Conservation (phyloP, 1,140 invertebrate species). For the Mercenaria mercenaria region DNA sequence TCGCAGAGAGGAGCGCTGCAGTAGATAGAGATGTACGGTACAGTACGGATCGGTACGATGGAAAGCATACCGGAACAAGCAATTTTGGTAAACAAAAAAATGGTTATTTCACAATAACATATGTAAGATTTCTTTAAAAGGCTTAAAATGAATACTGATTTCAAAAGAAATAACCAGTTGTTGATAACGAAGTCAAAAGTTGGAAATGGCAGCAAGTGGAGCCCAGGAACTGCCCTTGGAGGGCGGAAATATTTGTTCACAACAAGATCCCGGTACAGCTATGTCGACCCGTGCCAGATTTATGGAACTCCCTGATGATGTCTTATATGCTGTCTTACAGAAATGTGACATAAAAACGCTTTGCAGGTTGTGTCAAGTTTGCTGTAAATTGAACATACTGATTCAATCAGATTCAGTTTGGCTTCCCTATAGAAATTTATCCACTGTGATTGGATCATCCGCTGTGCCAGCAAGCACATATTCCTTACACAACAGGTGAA, state of each 20-base stretch:
- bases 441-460: background rate
- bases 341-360: conserved; percentile 73
- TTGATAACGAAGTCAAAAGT: background rate
- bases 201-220: background rate
- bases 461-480: background rate
- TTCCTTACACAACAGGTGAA: background rate
- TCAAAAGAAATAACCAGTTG: background rate
- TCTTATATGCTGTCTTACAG: conserved; percentile 74
- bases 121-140: conserved; percentile 22
- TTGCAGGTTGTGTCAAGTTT: conserved; percentile 71
- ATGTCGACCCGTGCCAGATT: background rate
- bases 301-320: conserved; percentile 75
- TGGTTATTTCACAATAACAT: background rate
- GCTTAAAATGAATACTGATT: conserved; percentile 15
- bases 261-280: background rate
- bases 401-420: conserved; percentile 75
- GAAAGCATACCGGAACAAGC: no score
- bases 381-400: conserved; percentile 69
- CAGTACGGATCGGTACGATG: no score
- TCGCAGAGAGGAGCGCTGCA: no score
- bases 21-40: no score
- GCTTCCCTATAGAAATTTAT: background rate
- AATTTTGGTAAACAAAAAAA: conserved; percentile 24
- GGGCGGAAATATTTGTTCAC: background rate
- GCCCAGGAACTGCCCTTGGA: background rate